A percentile compares a stretch with the other conserved stretches of the same genome.
These are phyloP conservation scores for Sebastes miniatus DNA, from an alignment of 2,797 vertebrate genomes.

Conservation along the genomic window DNA sequence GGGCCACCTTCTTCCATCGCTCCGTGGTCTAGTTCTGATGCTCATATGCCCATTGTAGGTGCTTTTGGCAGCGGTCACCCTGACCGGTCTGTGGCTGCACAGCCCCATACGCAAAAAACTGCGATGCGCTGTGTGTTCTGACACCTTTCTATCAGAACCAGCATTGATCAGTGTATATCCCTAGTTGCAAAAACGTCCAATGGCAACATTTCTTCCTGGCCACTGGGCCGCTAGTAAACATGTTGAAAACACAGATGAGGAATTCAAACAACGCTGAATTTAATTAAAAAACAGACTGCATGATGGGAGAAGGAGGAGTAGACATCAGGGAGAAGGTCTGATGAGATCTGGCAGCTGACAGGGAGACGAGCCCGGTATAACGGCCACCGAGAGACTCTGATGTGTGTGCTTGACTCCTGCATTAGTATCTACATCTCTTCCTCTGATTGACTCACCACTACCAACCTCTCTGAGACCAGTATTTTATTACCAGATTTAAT, in stretches of 20 bases:
- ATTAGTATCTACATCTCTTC: not conserved
- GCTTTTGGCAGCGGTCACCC: no score
- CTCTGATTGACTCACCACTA: not conserved
- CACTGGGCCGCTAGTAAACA: no score
- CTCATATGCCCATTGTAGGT: no score
- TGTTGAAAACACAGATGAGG: not conserved
- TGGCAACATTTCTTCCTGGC: no score
- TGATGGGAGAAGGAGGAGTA: not conserved
- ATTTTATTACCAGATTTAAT: not conserved
- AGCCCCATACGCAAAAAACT: no score
- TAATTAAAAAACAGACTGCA: not conserved
- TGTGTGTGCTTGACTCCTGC: not conserved
- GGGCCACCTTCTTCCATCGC: no score
- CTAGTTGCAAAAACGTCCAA: no score
- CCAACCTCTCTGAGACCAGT: not conserved
- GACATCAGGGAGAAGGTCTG: not conserved
- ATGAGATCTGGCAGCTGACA: not conserved
- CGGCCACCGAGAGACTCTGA: not conserved
- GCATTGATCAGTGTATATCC: no score
- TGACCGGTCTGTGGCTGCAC: no score
- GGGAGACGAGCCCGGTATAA: not conserved
- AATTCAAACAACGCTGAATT: not conserved
- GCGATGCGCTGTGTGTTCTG: no score
- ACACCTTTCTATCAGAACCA: no score
- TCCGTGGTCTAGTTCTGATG: no score